Percentiles rank a stretch among this genome's conserved stretches.
Evolutionary conservation across 2,888 invertebrate species (phyloP).

Genomic region (Amphimallon solstitiale): DNA sequence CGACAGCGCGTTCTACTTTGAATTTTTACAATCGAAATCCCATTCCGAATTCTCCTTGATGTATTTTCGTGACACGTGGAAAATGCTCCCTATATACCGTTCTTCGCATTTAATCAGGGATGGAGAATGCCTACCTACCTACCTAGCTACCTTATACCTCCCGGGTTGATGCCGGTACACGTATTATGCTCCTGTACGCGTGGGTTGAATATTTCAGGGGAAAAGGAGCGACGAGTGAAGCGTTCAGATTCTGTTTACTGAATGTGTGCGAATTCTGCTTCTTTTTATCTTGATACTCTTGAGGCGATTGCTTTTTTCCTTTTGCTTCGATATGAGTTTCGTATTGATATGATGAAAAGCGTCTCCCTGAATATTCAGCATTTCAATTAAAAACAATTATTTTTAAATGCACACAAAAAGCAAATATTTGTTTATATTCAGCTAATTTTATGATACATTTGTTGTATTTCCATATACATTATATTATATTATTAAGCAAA

Average conservation of each 20-base stretch:
- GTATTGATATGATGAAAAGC: too few relatives aligned
- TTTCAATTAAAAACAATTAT: too few relatives aligned
- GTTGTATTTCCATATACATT: too few relatives aligned
- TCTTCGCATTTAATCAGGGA: conserved; percentile 22
- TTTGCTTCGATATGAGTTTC: too few relatives aligned
- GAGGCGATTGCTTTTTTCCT: neutral
- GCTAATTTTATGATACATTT: too few relatives aligned
- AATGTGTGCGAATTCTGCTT: neutral
- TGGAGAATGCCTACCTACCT: neutral
- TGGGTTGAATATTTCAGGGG: neutral
- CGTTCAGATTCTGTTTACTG: conserved; percentile 12
- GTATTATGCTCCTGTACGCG: conserved; percentile 12
- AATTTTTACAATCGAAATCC: conserved; percentile 34
- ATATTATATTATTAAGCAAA: too few relatives aligned
- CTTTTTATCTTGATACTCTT: neutral
- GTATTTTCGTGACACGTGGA: conserved; percentile 33
- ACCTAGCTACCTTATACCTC: neutral
- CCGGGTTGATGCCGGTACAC: neutral
- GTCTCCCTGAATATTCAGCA: too few relatives aligned
- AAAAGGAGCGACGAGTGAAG: conserved; percentile 1
- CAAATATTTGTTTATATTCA: too few relatives aligned
- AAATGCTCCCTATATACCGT: conserved; percentile 14
- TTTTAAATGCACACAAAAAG: too few relatives aligned
- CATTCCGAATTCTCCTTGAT: conserved; percentile 20
- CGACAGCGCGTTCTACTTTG: conserved; percentile 29